Evolutionary conservation across 92 coral and sea anemone species (phyloP).

Genomic region (Desmophyllum pertusum): DNA sequence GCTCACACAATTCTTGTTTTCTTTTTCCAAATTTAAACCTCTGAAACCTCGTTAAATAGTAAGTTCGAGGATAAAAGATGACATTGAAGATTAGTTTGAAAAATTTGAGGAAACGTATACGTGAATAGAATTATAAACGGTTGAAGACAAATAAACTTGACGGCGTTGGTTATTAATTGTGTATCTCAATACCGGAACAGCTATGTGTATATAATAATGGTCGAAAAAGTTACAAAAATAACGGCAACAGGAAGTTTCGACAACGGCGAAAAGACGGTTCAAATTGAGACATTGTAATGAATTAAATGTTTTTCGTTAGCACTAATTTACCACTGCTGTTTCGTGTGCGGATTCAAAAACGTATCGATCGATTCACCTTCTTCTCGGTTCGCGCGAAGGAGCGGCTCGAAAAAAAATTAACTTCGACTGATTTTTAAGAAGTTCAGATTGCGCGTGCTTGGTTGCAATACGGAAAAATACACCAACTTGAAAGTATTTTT

Average conservation of each 20-base stretch:
- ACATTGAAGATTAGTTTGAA: conserved; percentile 5
- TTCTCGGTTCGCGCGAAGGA: not conserved
- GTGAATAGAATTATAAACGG: conserved; percentile 8
- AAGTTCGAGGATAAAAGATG: not conserved
- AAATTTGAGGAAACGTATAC: not conserved
- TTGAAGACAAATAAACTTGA: conserved; percentile 20
- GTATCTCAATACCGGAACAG: conserved; percentile 21
- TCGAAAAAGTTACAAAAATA: conserved; percentile 14
- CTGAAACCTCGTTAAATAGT: not conserved
- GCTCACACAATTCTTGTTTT: not conserved
- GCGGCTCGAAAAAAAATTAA: not conserved
- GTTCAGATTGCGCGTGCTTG: not conserved
- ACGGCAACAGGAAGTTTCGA: conserved; percentile 19
- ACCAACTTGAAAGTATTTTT: not conserved
- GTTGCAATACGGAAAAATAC: not conserved
- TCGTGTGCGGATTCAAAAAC: not conserved
- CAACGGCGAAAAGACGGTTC: not conserved
- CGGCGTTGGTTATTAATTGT: conserved; percentile 19
- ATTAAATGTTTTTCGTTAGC: conserved; percentile 10
- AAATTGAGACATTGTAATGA: not conserved
- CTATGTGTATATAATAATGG: conserved; percentile 14
- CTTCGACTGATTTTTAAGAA: not conserved
- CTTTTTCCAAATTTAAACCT: not conserved
- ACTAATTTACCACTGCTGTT: not conserved
- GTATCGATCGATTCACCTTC: not conserved